Evolutionary conservation across 2,797 vertebrate genomes (phyloP).

Genomic region (Melanotaenia nigrans): DNA sequence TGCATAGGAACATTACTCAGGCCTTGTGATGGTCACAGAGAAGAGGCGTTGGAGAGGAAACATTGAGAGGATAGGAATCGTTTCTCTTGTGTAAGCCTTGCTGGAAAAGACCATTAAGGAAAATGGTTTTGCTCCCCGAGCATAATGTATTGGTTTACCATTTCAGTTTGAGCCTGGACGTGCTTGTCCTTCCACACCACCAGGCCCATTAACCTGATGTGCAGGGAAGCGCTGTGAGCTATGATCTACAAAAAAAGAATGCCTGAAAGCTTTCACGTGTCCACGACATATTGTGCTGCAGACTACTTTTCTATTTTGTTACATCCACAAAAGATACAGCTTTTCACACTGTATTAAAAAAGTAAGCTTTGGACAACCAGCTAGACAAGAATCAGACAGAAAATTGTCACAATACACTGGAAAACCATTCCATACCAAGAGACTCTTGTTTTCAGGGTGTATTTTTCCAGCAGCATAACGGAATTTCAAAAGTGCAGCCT

Average conservation of each 20-base stretch:
- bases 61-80: constrained; percentile 73
- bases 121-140: constrained; percentile 79
- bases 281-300: constrained; percentile 83
- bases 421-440: constrained; percentile 85
- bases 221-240: constrained; percentile 76
- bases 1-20: constrained; percentile 86
- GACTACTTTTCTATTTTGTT: constrained; percentile 84
- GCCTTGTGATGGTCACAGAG: constrained; percentile 79
- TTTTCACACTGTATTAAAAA: constrained; percentile 81
- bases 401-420: constrained; percentile 84
- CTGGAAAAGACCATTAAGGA: constrained; percentile 82
- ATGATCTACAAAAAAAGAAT: constrained; percentile 77
- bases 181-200: constrained; percentile 80
- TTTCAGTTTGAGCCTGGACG: constrained; percentile 81
- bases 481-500: constrained; percentile 87
- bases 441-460: constrained; percentile 82
- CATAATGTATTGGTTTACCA: constrained; percentile 84
- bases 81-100: constrained; percentile 80
- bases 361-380: constrained; percentile 88
- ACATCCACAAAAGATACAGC: constrained; percentile 83
- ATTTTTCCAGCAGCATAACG: constrained; percentile 87
- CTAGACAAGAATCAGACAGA: constrained; percentile 84
- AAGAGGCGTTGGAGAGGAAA: constrained; percentile 78
- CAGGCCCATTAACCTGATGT: constrained; percentile 84
- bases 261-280: constrained; percentile 84